Percentiles rank a stretch among this genome's conserved stretches.
These are phyloP conservation scores for Panthera tigris DNA, from an alignment of 2,113 vertebrate species.

Conservation along the genomic window DNA sequence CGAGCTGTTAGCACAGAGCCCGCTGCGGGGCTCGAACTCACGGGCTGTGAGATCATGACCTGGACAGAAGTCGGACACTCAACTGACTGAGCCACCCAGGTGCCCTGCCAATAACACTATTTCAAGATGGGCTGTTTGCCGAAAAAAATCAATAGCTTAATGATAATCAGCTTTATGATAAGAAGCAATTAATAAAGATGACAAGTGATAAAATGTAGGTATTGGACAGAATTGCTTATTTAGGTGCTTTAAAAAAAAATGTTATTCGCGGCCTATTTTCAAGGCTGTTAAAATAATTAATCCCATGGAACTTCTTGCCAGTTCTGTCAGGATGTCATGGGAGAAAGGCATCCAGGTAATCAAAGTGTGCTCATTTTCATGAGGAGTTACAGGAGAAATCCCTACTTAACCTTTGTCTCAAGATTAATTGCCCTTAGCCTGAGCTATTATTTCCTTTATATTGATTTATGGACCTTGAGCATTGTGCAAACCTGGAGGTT, in stretches of 20 bases:
- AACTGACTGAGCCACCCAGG: too few species aligned
- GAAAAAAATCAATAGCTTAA: background rate
- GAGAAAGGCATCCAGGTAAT: background rate
- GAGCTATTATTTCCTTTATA: background rate
- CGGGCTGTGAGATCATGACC: too few species aligned
- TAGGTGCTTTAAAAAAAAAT: background rate
- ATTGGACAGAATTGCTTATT: background rate
- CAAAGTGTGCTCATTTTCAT: background rate
- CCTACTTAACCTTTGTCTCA: background rate
- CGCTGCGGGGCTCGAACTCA: too few species aligned
- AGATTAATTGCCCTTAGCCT: constrained; percentile 19
- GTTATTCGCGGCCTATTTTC: background rate
- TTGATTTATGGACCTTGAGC: background rate
- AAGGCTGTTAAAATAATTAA: background rate
- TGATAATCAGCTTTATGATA: background rate
- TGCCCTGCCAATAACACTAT: background rate
- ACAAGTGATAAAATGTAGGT: background rate
- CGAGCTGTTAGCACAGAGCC: too few species aligned
- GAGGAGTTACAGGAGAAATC: background rate
- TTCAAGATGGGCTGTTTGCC: background rate
- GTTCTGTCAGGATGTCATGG: background rate
- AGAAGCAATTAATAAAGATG: background rate
- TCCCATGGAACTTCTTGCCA: background rate
- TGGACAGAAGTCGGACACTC: too few species aligned
- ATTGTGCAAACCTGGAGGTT: background rate